Conservation (phyloP, 1,140 invertebrate species). For the Ips typographus region DNA sequence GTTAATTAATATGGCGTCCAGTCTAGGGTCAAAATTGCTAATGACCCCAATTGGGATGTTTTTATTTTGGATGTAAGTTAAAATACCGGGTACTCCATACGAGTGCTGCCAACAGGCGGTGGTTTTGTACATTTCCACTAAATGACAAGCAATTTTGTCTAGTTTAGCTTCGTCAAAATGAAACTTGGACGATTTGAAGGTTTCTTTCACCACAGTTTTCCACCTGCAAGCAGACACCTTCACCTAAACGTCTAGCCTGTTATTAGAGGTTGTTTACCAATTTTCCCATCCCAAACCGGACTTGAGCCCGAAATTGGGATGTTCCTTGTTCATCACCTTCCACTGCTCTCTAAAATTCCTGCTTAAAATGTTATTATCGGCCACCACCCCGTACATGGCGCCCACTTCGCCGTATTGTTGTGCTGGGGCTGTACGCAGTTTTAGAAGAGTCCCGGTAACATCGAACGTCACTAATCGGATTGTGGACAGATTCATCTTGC, state of each 20-base stretch:
- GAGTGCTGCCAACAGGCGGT: slow-evolving; percentile 69
- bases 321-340: slow-evolving; percentile 60
- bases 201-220: slow-evolving; percentile 65
- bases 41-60: slow-evolving; percentile 70
- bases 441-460: slow-evolving; percentile 80
- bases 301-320: slow-evolving; percentile 79
- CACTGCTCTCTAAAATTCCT: slow-evolving; percentile 66
- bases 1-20: slow-evolving; percentile 67
- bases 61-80: slow-evolving; percentile 55
- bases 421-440: slow-evolving; percentile 68
- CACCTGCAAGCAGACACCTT: slow-evolving; percentile 54
- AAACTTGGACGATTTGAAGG: slow-evolving; percentile 60
- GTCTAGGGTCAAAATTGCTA: slow-evolving; percentile 85
- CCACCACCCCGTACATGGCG: slow-evolving; percentile 65
- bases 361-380: slow-evolving; percentile 61
- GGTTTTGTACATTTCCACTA: slow-evolving; percentile 69
- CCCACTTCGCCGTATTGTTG: slow-evolving; percentile 73
- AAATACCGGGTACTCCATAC: slow-evolving; percentile 63
- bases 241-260: not conserved
- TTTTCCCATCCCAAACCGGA: slow-evolving; percentile 70
- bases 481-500: slow-evolving; percentile 43
- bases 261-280: slow-evolving; percentile 57
- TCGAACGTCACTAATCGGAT: slow-evolving; percentile 81
- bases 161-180: slow-evolving; percentile 54
- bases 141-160: slow-evolving; percentile 59